Percentiles rank a stretch among this genome's conserved stretches.
Conservation (phyloP, 1,140 invertebrate species). For the Microplitis mediator region DNA sequence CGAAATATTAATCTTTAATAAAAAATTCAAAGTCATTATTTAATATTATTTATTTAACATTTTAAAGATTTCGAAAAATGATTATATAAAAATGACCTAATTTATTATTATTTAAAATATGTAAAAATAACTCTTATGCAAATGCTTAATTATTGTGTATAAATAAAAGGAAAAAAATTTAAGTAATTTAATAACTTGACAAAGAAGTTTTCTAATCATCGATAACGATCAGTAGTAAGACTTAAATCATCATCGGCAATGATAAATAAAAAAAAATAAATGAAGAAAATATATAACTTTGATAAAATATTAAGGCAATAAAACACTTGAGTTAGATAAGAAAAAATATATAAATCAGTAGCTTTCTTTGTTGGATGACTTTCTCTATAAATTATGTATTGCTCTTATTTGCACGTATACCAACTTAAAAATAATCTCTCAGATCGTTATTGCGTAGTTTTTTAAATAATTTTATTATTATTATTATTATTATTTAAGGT, state of each 20-base stretch:
- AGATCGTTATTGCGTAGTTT: background rate
- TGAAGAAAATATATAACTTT: background rate
- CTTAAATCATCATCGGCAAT: constrained; percentile 10
- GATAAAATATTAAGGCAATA: constrained; percentile 6
- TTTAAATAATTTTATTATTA: constrained; percentile 11
- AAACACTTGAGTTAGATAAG: constrained; percentile 22
- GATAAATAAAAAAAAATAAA: background rate
- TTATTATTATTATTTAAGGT: constrained; percentile 56
- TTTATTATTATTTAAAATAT: too few species aligned
- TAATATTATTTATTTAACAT: too few species aligned
- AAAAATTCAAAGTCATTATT: too few species aligned
- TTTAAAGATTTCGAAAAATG: too few species aligned
- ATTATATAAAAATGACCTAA: too few species aligned
- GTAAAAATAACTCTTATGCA: too few species aligned
- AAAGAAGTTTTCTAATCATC: too few species aligned
- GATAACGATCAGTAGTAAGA: background rate
- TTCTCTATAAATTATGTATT: background rate
- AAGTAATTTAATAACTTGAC: too few species aligned
- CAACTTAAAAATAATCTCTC: background rate
- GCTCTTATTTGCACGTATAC: background rate
- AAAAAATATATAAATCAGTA: constrained; percentile 12
- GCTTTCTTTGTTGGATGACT: constrained; percentile 2
- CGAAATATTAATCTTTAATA: too few species aligned
- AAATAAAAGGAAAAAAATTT: too few species aligned
- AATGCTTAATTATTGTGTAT: too few species aligned